phyloP scores from a whole-genome alignment of 2,888 invertebrate species.

The Zaprionus lineosus region DNA sequence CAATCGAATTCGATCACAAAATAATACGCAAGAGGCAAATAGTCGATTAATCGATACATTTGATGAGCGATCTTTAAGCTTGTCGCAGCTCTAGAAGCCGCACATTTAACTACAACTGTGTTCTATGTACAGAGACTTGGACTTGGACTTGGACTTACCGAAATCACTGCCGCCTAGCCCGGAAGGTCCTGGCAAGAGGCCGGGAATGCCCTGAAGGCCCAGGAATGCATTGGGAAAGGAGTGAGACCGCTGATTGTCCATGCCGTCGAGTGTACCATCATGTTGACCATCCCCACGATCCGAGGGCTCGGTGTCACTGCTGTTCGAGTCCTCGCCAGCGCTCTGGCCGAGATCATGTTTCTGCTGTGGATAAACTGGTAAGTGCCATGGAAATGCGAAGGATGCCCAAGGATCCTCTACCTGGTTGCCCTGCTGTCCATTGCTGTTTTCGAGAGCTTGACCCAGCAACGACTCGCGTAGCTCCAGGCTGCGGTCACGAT shows the following conservation, averaged over 20 bases:
- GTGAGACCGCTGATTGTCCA: conserved; percentile 87
- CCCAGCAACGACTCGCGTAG: conserved; percentile 89
- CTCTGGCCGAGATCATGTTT: conserved; percentile 87
- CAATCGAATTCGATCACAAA: conserved; percentile 42
- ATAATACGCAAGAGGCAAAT: conserved; percentile 74
- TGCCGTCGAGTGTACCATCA: conserved; percentile 85
- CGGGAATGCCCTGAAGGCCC: conserved; percentile 90
- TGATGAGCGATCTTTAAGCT: conserved; percentile 35
- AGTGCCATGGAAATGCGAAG: too few species aligned
- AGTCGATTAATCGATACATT: conserved; percentile 34
- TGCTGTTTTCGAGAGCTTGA: conserved; percentile 89
- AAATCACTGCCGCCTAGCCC: conserved; percentile 92
- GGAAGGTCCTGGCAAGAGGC: conserved; percentile 93
- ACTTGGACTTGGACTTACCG: conserved; percentile 85
- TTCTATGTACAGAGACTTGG: not conserved
- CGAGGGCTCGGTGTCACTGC: conserved; percentile 91
- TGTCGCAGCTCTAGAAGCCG: conserved; percentile 6
- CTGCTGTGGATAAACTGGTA: too few species aligned
- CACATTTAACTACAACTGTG: not conserved
- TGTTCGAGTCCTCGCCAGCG: conserved; percentile 92
- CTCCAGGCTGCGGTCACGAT: conserved; percentile 86
- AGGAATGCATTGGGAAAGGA: conserved; percentile 91
- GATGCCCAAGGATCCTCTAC: too few species aligned
- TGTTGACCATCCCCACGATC: conserved; percentile 86
- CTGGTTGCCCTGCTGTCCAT: conserved; percentile 83